Evolutionary conservation across 2,888 invertebrate genomes (phyloP), one percentile per base, ranked within the genome.

Genomic region (Torymus auratus): DNA sequence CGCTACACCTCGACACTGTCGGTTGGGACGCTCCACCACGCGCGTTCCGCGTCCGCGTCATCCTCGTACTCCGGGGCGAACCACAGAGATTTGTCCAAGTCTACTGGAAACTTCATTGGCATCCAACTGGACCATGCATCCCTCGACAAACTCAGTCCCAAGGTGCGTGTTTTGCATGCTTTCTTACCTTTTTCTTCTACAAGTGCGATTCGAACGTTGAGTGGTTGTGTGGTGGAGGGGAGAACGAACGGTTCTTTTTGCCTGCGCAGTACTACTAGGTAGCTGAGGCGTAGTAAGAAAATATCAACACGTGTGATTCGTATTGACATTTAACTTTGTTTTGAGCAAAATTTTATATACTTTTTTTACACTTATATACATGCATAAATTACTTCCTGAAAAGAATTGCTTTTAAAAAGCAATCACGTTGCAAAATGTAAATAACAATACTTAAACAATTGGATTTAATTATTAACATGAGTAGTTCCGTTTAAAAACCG

Each of bases 111-210:
- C 72, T 74, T 80, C 58, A 20, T 77, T 61, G 75, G 74, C 11
- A 60, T 76, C 61, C 72, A 71, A 14, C 67, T 60, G 14, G 71
- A 77, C n/a, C 11, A 61, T 52, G 76, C 81, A n/a, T 70, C 80
- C 60, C 88, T 89, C 70, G 92, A 93, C 83, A 94, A 94, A 87
- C 90, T 94, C 15, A 94, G 94, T 86, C 94, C 94, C 0, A 95
- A 95, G 91, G 82, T 82, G n/a, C 4, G 23, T 64, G 4, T 23
- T 11, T 20, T 41, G 13, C 7, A 15, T 11, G 12, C 7, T 75
- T 60, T 50, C 0, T 53, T 23, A 13, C 20, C 23, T 28, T 64
- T 64, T 28, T 7, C 12, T 28, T 28, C 5, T 55, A 17, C 14
- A 17, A 52, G 11, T 15, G 56, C n/a, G 58, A 41, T 55, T 28